These are phyloP conservation scores for Nezara viridula DNA, from an alignment of 2,888 invertebrate species.

Conservation along the genomic window DNA sequence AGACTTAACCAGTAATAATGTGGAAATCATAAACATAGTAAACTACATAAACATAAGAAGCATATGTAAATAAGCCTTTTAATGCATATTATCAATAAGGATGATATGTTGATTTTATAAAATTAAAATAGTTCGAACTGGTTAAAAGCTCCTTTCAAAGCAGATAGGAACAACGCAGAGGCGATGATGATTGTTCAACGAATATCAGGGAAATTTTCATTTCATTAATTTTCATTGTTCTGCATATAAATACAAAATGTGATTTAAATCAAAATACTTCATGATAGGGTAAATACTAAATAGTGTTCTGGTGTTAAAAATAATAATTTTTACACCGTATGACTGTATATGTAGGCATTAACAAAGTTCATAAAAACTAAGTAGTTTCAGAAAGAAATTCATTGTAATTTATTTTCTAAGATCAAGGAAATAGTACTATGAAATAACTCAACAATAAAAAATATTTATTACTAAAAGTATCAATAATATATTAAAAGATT, in stretches of 20 bases:
- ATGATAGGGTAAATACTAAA: no score
- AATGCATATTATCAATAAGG: background rate
- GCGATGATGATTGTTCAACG: no score
- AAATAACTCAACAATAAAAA: background rate
- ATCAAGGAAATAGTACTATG: slow-evolving; percentile 14
- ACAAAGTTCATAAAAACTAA: background rate
- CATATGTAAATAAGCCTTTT: background rate
- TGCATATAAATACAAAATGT: no score
- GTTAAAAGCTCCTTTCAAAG: no score
- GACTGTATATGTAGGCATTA: background rate
- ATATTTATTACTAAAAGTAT: slow-evolving; percentile 21
- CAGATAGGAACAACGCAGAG: no score
- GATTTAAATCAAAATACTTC: no score
- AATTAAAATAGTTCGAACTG: no score
- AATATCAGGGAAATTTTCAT: no score
- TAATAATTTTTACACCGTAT: background rate
- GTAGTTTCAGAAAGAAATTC: background rate
- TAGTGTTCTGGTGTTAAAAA: background rate
- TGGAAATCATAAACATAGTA: no score
- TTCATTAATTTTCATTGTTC: no score
- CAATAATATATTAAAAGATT: background rate
- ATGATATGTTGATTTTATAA: background rate
- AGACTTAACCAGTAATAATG: no score
- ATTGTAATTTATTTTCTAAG: background rate
- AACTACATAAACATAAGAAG: no score